Percentiles rank a stretch among this genome's conserved stretches.
These are phyloP conservation scores for Heliothis peltigera DNA, from an alignment of 2,888 invertebrate genomes.

Conservation along the genomic window DNA sequence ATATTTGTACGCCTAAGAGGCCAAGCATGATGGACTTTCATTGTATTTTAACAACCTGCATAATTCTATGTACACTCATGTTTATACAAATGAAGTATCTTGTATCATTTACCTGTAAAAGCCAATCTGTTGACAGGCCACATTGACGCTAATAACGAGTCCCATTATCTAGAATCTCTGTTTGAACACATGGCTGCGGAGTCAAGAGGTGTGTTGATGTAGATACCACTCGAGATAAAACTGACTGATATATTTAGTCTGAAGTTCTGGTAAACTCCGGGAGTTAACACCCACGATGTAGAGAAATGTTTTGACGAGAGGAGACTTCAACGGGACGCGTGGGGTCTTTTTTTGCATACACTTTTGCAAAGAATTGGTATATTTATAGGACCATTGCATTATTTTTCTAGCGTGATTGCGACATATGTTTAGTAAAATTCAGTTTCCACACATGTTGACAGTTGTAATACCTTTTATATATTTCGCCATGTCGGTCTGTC, in stretches of 20 bases:
- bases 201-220: slow-evolving; percentile 51
- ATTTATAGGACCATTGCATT: background rate
- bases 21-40: too few relatives aligned
- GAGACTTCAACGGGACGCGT: background rate
- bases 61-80: too few relatives aligned
- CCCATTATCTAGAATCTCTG: slow-evolving; percentile 38
- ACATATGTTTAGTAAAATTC: too few relatives aligned
- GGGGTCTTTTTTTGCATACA: background rate
- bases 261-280: slow-evolving; percentile 13
- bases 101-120: slow-evolving; percentile 37
- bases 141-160: slow-evolving; percentile 47
- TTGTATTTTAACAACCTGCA: too few relatives aligned
- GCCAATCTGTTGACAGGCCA: slow-evolving; percentile 37
- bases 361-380: background rate
- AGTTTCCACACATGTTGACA: too few relatives aligned
- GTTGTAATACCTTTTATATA: too few relatives aligned
- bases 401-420: too few relatives aligned
- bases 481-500: too few relatives aligned
- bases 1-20: too few relatives aligned
- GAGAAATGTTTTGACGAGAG: slow-evolving; percentile 14
- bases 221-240: slow-evolving; percentile 50
- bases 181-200: slow-evolving; percentile 55
- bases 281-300: slow-evolving; percentile 13
- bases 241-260: slow-evolving; percentile 5
- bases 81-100: too few relatives aligned